Conservation (phyloP, 2,888 invertebrate genomes). For the Dicyrtomina minuta region DNA sequence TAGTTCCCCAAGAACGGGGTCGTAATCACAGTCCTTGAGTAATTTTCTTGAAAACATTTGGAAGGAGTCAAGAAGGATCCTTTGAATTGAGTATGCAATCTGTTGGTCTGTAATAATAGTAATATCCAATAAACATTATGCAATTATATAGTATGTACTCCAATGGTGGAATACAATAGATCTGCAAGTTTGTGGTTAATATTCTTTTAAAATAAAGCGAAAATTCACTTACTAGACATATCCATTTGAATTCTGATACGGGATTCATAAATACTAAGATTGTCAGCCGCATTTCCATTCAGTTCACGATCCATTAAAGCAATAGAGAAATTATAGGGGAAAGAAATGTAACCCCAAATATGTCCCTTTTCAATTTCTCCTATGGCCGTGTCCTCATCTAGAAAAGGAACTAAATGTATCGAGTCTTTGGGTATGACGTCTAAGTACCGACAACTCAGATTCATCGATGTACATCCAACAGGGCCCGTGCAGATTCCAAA, state of each 20-base stretch:
- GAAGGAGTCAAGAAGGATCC: conserved; percentile 82
- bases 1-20: conserved; percentile 54
- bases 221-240: conserved; percentile 74
- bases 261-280: conserved; percentile 81
- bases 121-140: too few species aligned
- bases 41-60: conserved; percentile 77
- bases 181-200: not conserved
- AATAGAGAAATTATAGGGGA: conserved; percentile 86
- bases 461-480: conserved; percentile 69
- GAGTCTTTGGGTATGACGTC: conserved; percentile 71
- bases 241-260: conserved; percentile 88
- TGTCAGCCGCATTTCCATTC: conserved; percentile 77
- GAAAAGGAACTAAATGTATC: conserved; percentile 63
- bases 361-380: conserved; percentile 73
- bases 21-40: conserved; percentile 66
- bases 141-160: not conserved
- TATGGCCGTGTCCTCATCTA: conserved; percentile 63
- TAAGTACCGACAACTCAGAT: conserved; percentile 78
- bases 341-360: conserved; percentile 85
- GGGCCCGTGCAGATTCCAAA: conserved; percentile 58
- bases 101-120: conserved; percentile 74
- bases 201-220: not conserved
- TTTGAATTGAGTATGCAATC: conserved; percentile 83
- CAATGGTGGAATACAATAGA: conserved; percentile 18
- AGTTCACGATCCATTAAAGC: conserved; percentile 79